Base-by-base conservation (phyloP, 1,140 invertebrate genomes). In the Thaumetopoea pityocampa region DNA sequence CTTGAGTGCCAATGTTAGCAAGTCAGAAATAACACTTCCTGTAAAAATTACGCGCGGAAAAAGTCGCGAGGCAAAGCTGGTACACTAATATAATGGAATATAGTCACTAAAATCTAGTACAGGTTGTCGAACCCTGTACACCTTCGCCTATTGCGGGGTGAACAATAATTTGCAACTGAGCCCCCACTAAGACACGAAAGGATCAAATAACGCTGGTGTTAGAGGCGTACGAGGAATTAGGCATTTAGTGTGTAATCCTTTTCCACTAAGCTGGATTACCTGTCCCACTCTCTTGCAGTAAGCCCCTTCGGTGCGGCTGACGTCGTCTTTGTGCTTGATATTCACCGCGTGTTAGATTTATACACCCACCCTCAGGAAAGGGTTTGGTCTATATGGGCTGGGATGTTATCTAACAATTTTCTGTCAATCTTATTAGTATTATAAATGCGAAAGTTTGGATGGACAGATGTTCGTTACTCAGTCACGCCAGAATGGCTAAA, bases 81-180 rank as follows among this genome's bases (percentile, higher is more conserved):
- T n/a, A n/a, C n/a, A n/a, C n/a, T n/a, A n/a, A n/a, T n/a, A 61
- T 65, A 65, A 66, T 56, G 59, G 52, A 52, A 63, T 51, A 55
- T 50, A 50, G 58, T 65, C 53, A 23, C 40, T 36, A 37, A 44
- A 38, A 29, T 36, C 55, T 34, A 47, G 50, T 45, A 61, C 49
- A 56, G 53, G 61, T 64, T 67, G 60, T 64, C 54, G 48, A 43
- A 34, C 46, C 45, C 36, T 68, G 55, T 61, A 64, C 56, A 17
- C 35, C 42, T 50, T 65, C 56, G 51, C 47, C 67, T 52, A 70
- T 70, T 71, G 60, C 68, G 54, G 61, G 54, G 59, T 59, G 58
- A 70, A 72, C 64, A 67, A 70, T 71, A 76, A 76, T 79, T 76
- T 76, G 67, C 66, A 79, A 72, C 61, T 48, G 65, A 76, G 73